A percentile compares a stretch with the other conserved stretches of the same genome.
Evolutionary conservation across 2,113 vertebrate species (phyloP).

Genomic region (Origma solitaria): DNA sequence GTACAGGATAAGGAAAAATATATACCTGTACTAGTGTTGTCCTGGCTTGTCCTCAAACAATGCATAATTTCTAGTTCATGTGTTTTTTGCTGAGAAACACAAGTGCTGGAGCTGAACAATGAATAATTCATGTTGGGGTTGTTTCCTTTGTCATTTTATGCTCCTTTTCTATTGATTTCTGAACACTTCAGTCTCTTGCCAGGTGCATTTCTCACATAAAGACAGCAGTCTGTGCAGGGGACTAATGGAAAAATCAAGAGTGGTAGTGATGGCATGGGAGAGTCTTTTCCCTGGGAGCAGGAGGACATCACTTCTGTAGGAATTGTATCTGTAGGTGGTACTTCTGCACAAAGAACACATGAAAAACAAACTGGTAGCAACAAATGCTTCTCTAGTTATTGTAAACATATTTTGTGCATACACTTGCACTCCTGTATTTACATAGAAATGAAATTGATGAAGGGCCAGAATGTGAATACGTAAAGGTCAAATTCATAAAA

Average conservation of each 20-base stretch:
- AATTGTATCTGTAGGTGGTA: neutral
- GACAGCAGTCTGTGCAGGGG: neutral
- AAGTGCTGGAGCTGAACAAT: neutral
- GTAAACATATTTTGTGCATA: neutral
- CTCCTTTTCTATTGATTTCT: neutral
- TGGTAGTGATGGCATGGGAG: neutral
- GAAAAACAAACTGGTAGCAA: neutral
- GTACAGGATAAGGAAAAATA: neutral
- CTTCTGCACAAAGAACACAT: neutral
- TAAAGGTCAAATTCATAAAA: neutral
- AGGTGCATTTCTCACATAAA: neutral
- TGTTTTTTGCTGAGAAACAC: neutral
- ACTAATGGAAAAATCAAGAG: neutral
- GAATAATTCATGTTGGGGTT: neutral
- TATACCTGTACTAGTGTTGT: neutral
- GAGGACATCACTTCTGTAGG: neutral
- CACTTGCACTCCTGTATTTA: neutral
- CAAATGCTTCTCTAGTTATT: neutral
- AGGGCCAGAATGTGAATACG: neutral
- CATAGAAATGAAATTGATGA: neutral
- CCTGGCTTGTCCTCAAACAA: neutral
- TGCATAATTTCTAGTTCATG: neutral
- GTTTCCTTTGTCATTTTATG: neutral
- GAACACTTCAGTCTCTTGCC: neutral
- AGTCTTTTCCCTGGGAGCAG: neutral